Percentiles rank a stretch among this genome's conserved stretches.
These are phyloP conservation scores for Phaenicophaeus curvirostris DNA, from an alignment of 2,797 vertebrate genomes.

Conservation along the genomic window DNA sequence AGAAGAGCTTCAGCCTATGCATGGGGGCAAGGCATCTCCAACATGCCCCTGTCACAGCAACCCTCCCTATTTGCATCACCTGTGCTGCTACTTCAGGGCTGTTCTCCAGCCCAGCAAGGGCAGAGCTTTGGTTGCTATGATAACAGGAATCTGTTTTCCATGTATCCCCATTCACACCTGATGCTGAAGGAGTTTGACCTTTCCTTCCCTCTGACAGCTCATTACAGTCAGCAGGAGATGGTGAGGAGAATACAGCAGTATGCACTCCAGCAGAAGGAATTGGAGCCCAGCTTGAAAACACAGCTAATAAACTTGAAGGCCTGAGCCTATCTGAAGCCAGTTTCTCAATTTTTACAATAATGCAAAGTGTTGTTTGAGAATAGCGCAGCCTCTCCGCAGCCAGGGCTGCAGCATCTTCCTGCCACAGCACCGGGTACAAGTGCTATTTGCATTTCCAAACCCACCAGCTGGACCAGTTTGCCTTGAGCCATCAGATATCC, in stretches of 20 bases:
- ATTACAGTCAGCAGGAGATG: background rate
- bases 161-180: background rate
- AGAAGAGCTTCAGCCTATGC: background rate
- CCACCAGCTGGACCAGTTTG: background rate
- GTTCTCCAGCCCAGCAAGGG: background rate
- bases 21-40: background rate
- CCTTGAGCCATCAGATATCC: fast-evolving
- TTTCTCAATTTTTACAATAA: background rate
- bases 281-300: background rate
- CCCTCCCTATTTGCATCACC: background rate
- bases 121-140: background rate
- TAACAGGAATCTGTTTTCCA: background rate
- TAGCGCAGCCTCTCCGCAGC: background rate
- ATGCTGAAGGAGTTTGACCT: background rate
- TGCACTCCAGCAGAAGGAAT: background rate
- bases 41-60: background rate
- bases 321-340: background rate
- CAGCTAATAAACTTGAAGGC: background rate
- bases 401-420: background rate
- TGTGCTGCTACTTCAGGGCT: background rate
- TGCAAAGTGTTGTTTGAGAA: background rate
- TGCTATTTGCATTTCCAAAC: background rate
- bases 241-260: background rate
- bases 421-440: fast-evolving
- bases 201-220: background rate